phyloP scores from a whole-genome alignment of 1,140 invertebrate species.

The Adelges cooleyi region DNA sequence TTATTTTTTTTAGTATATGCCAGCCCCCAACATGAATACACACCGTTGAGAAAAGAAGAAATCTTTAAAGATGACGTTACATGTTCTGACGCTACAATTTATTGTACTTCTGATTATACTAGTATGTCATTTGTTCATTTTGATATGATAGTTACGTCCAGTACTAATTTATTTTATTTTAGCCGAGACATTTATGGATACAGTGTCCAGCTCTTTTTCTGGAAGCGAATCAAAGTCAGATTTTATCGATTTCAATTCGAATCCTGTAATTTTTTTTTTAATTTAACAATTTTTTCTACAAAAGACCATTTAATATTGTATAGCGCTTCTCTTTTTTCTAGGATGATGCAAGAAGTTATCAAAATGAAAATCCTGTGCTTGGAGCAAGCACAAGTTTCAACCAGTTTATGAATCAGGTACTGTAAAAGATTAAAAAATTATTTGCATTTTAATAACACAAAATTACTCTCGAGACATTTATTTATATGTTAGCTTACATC shows the following conservation, averaged over 20 bases:
- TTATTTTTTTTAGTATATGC: conserved; percentile 2
- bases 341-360: conserved; percentile 20
- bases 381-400: conserved; percentile 3
- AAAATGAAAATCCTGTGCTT: conserved; percentile 18
- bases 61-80: conserved; percentile 14
- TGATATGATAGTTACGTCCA: too few species aligned
- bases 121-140: neutral
- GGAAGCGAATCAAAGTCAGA: conserved; percentile 24
- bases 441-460: neutral
- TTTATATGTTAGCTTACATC: conserved; percentile 3
- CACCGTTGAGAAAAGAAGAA: conserved; percentile 21
- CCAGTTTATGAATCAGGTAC: conserved; percentile 21
- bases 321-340: neutral
- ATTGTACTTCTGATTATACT: conserved; percentile 20
- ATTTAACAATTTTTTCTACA: neutral
- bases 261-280: neutral
- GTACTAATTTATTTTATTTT: neutral
- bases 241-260: conserved; percentile 27
- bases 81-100: conserved; percentile 14
- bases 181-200: conserved; percentile 19
- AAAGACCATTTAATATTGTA: neutral
- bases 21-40: conserved; percentile 23
- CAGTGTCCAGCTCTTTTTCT: conserved; percentile 23
- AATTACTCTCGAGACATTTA: neutral
- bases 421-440: neutral